Base-by-base conservation (phyloP, 2,888 invertebrate species). In the Dolichopus griseipennis region DNA sequence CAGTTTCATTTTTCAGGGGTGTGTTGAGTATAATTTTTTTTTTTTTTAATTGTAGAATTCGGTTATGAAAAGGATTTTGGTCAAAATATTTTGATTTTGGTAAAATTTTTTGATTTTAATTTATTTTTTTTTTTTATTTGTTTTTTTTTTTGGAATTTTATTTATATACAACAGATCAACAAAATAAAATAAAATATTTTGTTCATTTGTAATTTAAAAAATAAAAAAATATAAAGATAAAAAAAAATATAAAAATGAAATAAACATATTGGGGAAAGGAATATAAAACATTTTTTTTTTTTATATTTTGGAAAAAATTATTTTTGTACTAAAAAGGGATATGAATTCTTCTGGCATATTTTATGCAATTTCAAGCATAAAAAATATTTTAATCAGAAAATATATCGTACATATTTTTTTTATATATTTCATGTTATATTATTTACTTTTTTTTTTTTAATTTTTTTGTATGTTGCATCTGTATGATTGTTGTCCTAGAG, bases 261-360 rank as follows among this genome's bases (percentile, higher is more conserved):
- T n/a, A n/a, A n/a, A n/a, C n/a, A n/a, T 27, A 27, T 27, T 27
- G 27, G 27, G 27, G 3, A 5, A 27, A 27, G 27, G 5, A 5
- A 27, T 4, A 27, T 4, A 4, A 27, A 27, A 27, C 2, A 4
- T 4, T 27, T 27, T 27, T 27, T 27, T 27, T 27, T 27, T 27
- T 27, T n/a, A n/a, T n/a, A n/a, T n/a, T 27, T 27, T 27, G 41
- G 9, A 41, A 41, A 41, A 41, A 41, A 41, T 41, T 2, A 41
- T 41, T 41, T 41, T 41, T 41, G 5, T 41, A 41, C 41, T 41
- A 41, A 41, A 52, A 52, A 52, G 18, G 52, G 52, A 52, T 52
- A 52, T 52, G 52, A 52, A 52, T 52, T 52, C 52, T 52, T 52
- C 52, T 52, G 52, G 52, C 52, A 52, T 52, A 52, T 52, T 52